These are phyloP conservation scores for Alsophila aescularia DNA, from an alignment of 2,888 invertebrate species.

Conservation along the genomic window DNA sequence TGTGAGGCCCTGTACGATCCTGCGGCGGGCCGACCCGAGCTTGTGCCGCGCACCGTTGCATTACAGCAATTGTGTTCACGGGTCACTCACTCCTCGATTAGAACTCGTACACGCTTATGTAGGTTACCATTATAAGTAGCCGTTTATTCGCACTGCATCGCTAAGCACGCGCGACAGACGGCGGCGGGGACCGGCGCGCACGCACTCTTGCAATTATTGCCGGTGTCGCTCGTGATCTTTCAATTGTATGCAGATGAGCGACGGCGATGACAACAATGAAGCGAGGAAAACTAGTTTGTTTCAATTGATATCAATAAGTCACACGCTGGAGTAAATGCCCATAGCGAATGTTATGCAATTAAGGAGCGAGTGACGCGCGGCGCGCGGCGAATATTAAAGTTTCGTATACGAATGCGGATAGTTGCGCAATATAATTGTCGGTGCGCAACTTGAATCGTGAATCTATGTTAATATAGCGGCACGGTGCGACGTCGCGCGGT, in stretches of 20 bases:
- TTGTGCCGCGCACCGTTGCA: constrained; percentile 2
- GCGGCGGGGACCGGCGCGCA: background rate
- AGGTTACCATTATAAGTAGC: constrained; percentile 24
- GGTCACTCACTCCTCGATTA: constrained; percentile 21
- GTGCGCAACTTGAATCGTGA: constrained; percentile 60
- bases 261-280: constrained; percentile 22
- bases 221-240: constrained; percentile 27
- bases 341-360: constrained; percentile 60
- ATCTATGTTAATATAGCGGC: constrained; percentile 40
- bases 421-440: constrained; percentile 68
- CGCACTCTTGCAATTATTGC: too few species aligned
- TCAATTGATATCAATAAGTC: constrained; percentile 11
- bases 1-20: background rate
- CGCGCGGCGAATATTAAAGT: constrained; percentile 57
- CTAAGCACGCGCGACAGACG: constrained; percentile 1
- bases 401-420: constrained; percentile 49
- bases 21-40: background rate
- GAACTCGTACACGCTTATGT: constrained; percentile 21
- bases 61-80: constrained; percentile 14
- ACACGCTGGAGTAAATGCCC: constrained; percentile 18
- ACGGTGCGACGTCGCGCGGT: constrained; percentile 32
- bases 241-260: constrained; percentile 49
- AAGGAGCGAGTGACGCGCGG: constrained; percentile 43
- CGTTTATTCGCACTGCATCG: constrained; percentile 14
- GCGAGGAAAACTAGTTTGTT: constrained; percentile 34